Conservation (phyloP, 2,797 vertebrate species). For the Acanthiza pusilla region DNA sequence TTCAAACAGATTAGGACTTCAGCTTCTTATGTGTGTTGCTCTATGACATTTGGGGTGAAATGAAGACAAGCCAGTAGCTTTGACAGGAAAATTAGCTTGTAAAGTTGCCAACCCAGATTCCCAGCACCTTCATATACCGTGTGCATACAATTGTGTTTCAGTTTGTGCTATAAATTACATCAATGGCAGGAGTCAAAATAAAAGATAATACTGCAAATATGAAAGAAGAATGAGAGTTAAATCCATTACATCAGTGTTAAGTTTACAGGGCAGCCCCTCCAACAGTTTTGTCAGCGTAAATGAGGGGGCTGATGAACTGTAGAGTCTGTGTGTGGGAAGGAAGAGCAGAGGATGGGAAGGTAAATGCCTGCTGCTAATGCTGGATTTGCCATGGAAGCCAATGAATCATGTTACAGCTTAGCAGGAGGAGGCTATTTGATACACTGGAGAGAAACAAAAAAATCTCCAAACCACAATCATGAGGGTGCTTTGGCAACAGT, state of each 20-base stretch:
- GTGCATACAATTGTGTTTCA: background rate
- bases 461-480: background rate
- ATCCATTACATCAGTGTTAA: background rate
- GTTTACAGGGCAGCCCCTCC: background rate
- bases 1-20: background rate
- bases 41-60: background rate
- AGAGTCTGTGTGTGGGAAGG: background rate
- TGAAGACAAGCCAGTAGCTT: background rate
- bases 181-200: background rate
- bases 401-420: background rate
- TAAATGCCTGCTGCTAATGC: background rate
- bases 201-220: background rate
- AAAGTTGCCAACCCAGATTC: background rate
- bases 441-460: background rate
- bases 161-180: background rate
- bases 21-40: background rate
- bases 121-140: background rate
- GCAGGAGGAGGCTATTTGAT: background rate
- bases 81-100: background rate
- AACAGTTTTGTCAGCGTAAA: background rate
- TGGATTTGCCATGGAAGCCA: background rate
- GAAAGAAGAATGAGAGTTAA: background rate
- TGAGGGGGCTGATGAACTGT: background rate
- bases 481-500: background rate
- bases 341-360: background rate